Evolutionary conservation across 2,888 invertebrate species (phyloP).

Genomic region (Ornithoptera priamus): DNA sequence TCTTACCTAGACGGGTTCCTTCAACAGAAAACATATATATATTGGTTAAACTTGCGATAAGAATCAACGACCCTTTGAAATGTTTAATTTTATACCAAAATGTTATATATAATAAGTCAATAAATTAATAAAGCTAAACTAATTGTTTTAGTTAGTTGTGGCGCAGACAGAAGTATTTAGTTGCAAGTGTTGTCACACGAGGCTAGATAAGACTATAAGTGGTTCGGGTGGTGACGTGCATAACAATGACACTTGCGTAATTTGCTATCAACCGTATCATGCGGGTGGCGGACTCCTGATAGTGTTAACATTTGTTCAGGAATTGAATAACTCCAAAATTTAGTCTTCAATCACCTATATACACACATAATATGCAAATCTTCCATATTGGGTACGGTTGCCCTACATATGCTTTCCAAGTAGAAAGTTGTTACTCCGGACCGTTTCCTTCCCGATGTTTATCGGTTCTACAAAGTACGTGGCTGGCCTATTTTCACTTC

Average conservation of each 20-base stretch:
- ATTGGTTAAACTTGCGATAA: background rate
- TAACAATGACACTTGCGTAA: background rate
- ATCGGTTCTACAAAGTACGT: slow-evolving; percentile 17
- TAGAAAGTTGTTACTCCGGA: slow-evolving; percentile 7
- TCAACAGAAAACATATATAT: background rate
- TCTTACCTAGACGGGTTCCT: no score
- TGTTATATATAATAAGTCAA: background rate
- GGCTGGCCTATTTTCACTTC: slow-evolving; percentile 20
- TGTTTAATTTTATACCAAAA: background rate
- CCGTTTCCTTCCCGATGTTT: slow-evolving; percentile 11
- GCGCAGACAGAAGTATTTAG: background rate
- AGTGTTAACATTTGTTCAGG: background rate
- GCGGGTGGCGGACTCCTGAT: slow-evolving; percentile 6
- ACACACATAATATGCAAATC: background rate
- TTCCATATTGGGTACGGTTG: background rate
- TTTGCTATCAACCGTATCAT: slow-evolving; percentile 7
- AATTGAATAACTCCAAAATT: background rate
- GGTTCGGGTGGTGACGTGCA: slow-evolving; percentile 28
- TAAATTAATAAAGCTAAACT: background rate
- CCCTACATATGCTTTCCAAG: background rate
- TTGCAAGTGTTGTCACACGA: slow-evolving; percentile 33
- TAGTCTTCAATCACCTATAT: background rate
- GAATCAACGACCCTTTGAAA: background rate
- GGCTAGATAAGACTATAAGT: slow-evolving; percentile 40
- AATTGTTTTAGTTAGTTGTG: background rate